Percentiles rank a stretch among this genome's conserved stretches.
Conservation (phyloP, 2,797 vertebrate genomes). For the Carduelis carduelis region DNA sequence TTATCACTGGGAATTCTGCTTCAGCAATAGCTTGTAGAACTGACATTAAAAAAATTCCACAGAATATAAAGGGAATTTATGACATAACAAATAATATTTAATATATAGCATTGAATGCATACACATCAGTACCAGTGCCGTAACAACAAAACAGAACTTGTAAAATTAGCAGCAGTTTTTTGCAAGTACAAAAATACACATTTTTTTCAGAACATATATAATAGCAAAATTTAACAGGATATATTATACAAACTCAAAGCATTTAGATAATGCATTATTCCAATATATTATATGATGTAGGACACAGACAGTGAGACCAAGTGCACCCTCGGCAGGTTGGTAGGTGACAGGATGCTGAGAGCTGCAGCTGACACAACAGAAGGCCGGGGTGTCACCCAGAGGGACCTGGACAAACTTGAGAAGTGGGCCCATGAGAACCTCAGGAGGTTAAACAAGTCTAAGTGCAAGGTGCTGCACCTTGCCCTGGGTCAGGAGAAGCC, state of each 20-base stretch:
- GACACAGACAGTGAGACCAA: not conserved
- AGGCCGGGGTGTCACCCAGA: not conserved
- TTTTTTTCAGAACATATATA: constrained; percentile 83
- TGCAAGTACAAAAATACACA: constrained; percentile 95
- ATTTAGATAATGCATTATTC: constrained; percentile 81
- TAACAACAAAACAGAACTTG: constrained; percentile 76
- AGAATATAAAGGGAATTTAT: not conserved
- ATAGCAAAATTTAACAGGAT: constrained; percentile 83
- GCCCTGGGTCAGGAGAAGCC: not conserved
- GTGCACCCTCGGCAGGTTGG: not conserved
- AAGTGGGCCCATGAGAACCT: not conserved
- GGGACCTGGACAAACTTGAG: not conserved
- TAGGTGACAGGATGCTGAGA: not conserved
- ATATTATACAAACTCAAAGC: constrained; percentile 87
- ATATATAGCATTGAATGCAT: constrained; percentile 73
- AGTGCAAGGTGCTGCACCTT: not conserved
- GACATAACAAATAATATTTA: constrained; percentile 75
- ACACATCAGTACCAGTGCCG: constrained; percentile 74
- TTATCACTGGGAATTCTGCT: not conserved
- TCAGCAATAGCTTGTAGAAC: not conserved
- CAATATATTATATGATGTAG: constrained; percentile 78
- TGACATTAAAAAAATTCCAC: not conserved
- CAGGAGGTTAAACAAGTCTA: not conserved
- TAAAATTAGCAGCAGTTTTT: constrained; percentile 88
- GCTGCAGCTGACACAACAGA: not conserved